Base-by-base conservation (phyloP, 2,113 vertebrate species). In the Calypte anna region DNA sequence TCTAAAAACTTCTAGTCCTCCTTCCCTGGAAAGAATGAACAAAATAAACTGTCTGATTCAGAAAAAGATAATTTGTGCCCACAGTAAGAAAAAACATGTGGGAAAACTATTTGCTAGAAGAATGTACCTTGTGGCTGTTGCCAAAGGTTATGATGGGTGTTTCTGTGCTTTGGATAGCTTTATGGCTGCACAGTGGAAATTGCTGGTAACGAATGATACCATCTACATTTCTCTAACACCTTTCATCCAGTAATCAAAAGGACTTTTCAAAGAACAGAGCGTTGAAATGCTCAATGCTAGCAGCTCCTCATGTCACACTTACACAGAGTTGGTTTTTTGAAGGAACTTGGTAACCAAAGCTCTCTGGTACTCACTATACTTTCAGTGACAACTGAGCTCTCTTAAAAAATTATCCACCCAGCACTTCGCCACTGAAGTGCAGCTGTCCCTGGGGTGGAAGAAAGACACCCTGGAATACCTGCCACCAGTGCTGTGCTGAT, bases 301-400 rank as follows among this genome's bases (percentile, higher is more conserved):
- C 51, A 81, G 53, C 36, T 86, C 46, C 64, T 77, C n/a, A 14
- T 0, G 6, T 19, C 54, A 46, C 20, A 9, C 33, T 31, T 70
- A 12, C 1, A 58, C 0, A 0, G 6, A 58, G 11, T 1, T 1
- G 12, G 23, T 28, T 30, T 70, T 43, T n/a, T 18, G 62, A 30
- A 67, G 55, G 15, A 24, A 28, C 21, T 28, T 6, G 7, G 54
- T 3, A 67, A 66, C 18, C 72, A 40, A 66, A 82, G 62, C 31
- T 40, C 36, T 62, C 10, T 30, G n/a, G 36, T 3, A 4, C 40
- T 68, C 1, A 0, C 40, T 15, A 3, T 7, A 46, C 68, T 36
- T 9, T 3, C 23, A 30, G 72, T 24, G 76, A 61, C 44, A 53
- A 0, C 4, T 14, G 40, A 19, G 12, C 30, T 28, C 66, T 55